Conservation (phyloP, 2,797 vertebrate genomes). For the Mareca penelope region DNA sequence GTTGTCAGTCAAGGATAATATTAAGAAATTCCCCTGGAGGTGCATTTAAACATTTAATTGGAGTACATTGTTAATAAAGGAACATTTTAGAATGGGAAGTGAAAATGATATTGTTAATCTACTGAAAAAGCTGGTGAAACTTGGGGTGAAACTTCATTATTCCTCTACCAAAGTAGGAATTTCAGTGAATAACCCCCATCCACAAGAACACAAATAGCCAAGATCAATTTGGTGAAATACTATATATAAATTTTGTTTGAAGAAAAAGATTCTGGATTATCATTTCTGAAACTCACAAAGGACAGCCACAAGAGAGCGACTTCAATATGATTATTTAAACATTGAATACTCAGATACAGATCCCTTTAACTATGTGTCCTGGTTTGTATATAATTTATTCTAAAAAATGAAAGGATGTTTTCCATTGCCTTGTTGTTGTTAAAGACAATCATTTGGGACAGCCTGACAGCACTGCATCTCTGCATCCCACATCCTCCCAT, state of each 20-base stretch:
- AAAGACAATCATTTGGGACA: not conserved
- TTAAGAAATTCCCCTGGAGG: not conserved
- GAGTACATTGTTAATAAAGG: not conserved
- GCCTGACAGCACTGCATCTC: not conserved
- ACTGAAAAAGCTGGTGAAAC: not conserved
- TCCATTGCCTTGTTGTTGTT: not conserved
- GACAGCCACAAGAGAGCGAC: not conserved
- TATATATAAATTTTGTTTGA: not conserved
- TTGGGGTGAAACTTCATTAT: not conserved
- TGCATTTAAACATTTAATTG: not conserved
- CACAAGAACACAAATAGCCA: not conserved
- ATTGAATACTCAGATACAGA: not conserved
- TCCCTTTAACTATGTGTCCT: not conserved
- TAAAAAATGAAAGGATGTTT: conserved; percentile 9
- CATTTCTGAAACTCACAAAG: not conserved
- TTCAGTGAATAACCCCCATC: not conserved
- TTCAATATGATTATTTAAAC: not conserved
- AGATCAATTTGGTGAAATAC: not conserved
- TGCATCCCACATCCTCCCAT: not conserved
- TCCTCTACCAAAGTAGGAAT: not conserved
- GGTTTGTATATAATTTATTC: not conserved
- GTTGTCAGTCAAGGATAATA: not conserved
- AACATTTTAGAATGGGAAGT: not conserved
- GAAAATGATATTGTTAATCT: not conserved
- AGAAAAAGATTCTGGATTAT: not conserved